Base-by-base conservation (phyloP, 2,113 vertebrate genomes). In the Odocoileus hemionus region DNA sequence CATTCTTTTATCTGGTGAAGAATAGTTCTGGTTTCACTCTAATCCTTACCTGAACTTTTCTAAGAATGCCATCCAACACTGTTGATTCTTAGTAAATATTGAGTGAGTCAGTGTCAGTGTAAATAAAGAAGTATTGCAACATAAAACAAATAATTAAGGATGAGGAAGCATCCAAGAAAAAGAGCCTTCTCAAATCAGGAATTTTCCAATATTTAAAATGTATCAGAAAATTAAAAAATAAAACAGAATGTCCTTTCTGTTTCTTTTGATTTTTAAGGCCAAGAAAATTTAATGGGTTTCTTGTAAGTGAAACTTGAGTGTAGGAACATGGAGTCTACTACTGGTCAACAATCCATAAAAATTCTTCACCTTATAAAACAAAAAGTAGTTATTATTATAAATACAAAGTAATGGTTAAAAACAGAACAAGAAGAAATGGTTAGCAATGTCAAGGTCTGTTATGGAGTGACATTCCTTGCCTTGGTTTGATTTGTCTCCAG, bases 311-410 rank as follows among this genome's bases (percentile, higher is more conserved):
- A 89, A 58, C 14, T 61, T 39, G 33, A 86, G 16, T 79, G 25
- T n/a, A 88, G 43, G 61, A 30, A 92, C 82, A 83, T 93, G 43
- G 96, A 55, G 17, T 76, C 52, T 88, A 82, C 33, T 92, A 86
- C 19, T 95, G 67, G 39, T 67, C 70, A 90, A 90, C 25, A 89
- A n/a, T 88, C 54, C 87, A 94, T 61, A 67, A 94, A 94, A 94
- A 76, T 67, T 80, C 16, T 76, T 95, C 14, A 92, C 8, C 14
- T 64, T 78, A 52, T 92, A 57, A 94, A 89, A 79, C 36, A 93
- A 93, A 96, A 10, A 45, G 25, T 86, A 50, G 12, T 84, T 95
- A 82, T 26, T 55, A 67, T 33, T 86, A 52, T 21, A 55, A 78
- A 39, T 86, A 33, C 86, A 89, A 92, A 80, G 13, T 79, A 80